These are phyloP conservation scores for Sebastes oblongus DNA, from an alignment of 2,797 vertebrate species.

Conservation along the genomic window DNA sequence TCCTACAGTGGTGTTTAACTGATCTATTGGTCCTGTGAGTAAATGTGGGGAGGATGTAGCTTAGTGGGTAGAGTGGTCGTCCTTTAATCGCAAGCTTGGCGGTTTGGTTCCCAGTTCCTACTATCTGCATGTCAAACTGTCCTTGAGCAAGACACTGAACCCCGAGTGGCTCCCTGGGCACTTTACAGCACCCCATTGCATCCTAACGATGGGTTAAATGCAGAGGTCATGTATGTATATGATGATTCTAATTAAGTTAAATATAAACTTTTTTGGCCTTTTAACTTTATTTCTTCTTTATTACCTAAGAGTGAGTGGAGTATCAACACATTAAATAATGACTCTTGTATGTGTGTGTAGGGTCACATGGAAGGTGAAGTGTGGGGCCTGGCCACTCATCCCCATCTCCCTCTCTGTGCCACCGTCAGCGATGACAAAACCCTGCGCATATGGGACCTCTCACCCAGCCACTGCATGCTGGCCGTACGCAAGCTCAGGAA, in stretches of 20 bases:
- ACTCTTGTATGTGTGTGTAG: constrained; percentile 72
- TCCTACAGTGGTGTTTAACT: background rate
- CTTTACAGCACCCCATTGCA: too few species aligned
- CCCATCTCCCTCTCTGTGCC: constrained; percentile 97
- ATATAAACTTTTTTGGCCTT: too few species aligned
- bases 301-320: background rate
- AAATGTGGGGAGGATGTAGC: background rate
- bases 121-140: too few species aligned
- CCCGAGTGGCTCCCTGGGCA: too few species aligned
- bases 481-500: constrained; percentile 98
- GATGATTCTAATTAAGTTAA: too few species aligned
- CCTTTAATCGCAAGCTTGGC: too few species aligned
- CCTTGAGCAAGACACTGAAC: too few species aligned
- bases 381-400: constrained; percentile 97
- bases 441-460: constrained; percentile 99
- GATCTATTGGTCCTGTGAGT: background rate
- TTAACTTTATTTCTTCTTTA: background rate
- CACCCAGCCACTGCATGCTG: constrained; percentile 98
- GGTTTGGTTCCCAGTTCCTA: too few species aligned
- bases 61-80: too few species aligned
- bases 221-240: too few species aligned
- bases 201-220: too few species aligned
- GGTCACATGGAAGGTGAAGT: constrained; percentile 99
- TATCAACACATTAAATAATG: background rate
- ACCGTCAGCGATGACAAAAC: constrained; percentile 99